Evolutionary conservation across 2,797 vertebrate species (phyloP).

Genomic region (Craterocephalus amniculus): DNA sequence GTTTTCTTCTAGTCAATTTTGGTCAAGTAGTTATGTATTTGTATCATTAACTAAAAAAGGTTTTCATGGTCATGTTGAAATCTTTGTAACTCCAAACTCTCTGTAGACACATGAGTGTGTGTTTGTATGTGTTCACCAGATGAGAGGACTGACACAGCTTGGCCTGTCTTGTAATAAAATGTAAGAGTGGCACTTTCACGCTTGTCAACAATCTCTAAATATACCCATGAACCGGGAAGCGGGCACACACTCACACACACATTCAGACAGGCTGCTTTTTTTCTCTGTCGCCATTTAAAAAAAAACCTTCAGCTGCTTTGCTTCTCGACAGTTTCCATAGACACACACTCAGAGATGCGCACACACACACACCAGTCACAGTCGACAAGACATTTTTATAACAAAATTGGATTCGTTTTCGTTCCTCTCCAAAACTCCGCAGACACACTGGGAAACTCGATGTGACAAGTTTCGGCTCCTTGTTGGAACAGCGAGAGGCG

Average conservation of each 20-base stretch:
- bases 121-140: conserved; percentile 43
- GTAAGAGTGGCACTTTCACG: conserved; percentile 80
- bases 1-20: neutral
- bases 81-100: neutral
- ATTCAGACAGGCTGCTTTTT: conserved; percentile 55
- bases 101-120: conserved; percentile 18
- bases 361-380: conserved; percentile 55
- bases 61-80: neutral
- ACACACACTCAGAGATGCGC: neutral
- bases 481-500: conserved; percentile 50
- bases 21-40: neutral
- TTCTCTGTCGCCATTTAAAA: conserved; percentile 62
- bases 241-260: conserved; percentile 13
- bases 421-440: conserved; percentile 69
- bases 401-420: conserved; percentile 69
- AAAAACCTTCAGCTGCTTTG: conserved; percentile 49
- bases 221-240: conserved; percentile 64
- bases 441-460: conserved; percentile 63
- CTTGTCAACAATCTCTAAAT: conserved; percentile 84
- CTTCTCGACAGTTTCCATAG: conserved; percentile 47
- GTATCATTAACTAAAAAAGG: neutral
- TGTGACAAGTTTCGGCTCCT: conserved; percentile 65
- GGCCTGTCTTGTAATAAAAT: conserved; percentile 80
- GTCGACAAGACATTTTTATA: conserved; percentile 70
- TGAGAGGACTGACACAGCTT: conserved; percentile 73